Conservation (phyloP, 1,140 invertebrate genomes). For the Eurosta solidaginis region DNA sequence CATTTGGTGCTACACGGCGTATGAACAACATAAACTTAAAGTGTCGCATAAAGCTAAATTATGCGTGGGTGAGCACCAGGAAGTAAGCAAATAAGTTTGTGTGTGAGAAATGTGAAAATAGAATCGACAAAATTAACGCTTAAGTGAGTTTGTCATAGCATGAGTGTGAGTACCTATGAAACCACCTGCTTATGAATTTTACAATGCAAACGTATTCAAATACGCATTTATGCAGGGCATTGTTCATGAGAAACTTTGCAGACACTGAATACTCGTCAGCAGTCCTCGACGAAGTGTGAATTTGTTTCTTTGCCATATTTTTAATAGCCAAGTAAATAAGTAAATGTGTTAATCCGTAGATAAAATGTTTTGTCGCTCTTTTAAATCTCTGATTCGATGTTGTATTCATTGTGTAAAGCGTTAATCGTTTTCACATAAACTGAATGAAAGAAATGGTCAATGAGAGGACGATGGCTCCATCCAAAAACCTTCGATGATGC, state of each 20-base stretch:
- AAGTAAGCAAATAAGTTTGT: background rate
- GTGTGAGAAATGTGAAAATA: background rate
- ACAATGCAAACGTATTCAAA: background rate
- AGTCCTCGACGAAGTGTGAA: background rate
- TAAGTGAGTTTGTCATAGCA: conserved; percentile 11
- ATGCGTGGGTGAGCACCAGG: background rate
- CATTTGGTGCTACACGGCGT: background rate
- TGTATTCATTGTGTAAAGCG: background rate
- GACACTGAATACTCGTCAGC: background rate
- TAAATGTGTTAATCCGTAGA: background rate
- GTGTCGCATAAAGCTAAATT: background rate
- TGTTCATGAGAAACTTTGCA: conserved; percentile 29
- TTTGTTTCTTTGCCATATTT: background rate
- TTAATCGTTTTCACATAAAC: conserved; percentile 27
- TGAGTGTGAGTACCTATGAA: background rate
- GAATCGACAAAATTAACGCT: conserved; percentile 28
- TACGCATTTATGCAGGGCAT: background rate
- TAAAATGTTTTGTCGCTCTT: background rate
- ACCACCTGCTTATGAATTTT: background rate
- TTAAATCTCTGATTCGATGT: background rate
- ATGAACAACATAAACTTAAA: background rate
- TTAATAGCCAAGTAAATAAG: background rate
- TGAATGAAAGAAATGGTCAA: conserved; percentile 17
- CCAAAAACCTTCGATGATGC: too few relatives aligned
- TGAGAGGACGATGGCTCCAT: background rate